Evolutionary conservation across 2,113 vertebrate species (phyloP).

Genomic region (Sus scrofa): DNA sequence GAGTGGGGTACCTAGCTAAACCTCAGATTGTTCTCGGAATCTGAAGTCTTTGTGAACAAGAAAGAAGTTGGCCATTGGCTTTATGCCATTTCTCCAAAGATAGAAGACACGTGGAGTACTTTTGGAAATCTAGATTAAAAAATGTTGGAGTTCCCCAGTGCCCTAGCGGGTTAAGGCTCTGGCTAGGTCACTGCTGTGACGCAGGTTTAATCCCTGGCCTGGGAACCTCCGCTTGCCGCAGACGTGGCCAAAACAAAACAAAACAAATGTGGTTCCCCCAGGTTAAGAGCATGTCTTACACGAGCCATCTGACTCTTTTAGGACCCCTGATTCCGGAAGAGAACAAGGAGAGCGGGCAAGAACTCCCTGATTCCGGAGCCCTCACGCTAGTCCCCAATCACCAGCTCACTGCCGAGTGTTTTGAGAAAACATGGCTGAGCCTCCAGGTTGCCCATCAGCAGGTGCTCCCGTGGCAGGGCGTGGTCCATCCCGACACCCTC

Average conservation of each 20-base stretch:
- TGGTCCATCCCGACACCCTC: constrained; percentile 88
- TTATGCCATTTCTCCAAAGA: constrained; percentile 5
- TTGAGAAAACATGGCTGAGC: constrained; percentile 91
- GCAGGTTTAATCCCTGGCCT: too few species aligned
- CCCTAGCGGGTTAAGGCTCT: too few species aligned
- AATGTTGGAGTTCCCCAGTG: not conserved
- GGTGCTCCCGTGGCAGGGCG: constrained; percentile 84
- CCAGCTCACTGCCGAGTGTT: constrained; percentile 88
- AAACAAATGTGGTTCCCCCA: not conserved
- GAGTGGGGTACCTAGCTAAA: constrained; percentile 7
- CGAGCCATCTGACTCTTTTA: constrained; percentile 69
- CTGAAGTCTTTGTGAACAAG: constrained; percentile 37
- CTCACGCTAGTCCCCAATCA: constrained; percentile 85
- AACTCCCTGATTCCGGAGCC: constrained; percentile 73
- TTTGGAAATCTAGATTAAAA: not conserved
- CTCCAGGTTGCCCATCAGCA: constrained; percentile 83
- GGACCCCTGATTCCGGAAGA: constrained; percentile 83
- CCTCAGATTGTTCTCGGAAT: not conserved
- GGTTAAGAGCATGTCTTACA: constrained; percentile 50
- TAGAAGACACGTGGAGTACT: not conserved
- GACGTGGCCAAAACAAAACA: too few species aligned
- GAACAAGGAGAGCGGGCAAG: constrained; percentile 73
- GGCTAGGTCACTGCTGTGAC: too few species aligned
- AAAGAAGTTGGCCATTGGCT: not conserved
- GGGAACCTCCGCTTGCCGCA: too few species aligned